These are phyloP conservation scores for Drosophila falleni DNA, from an alignment of 2,888 invertebrate genomes.

Conservation along the genomic window DNA sequence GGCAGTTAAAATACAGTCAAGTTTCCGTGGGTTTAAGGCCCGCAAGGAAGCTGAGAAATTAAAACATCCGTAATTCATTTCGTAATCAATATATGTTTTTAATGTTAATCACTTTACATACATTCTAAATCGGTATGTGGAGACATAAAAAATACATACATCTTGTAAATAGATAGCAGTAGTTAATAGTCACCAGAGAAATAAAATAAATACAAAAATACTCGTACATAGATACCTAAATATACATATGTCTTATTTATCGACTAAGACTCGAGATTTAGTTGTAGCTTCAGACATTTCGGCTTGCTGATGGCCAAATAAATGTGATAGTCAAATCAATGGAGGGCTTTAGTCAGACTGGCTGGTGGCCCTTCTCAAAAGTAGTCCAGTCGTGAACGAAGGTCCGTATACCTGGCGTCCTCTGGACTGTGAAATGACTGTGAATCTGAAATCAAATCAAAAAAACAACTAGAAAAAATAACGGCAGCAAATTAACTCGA, in stretches of 20 bases:
- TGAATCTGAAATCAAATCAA: too few species aligned
- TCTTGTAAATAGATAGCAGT: slow-evolving; percentile 66
- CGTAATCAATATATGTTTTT: slow-evolving; percentile 2
- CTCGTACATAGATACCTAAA: slow-evolving; percentile 13
- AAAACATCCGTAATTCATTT: slow-evolving; percentile 71
- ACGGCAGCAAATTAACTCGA: too few species aligned
- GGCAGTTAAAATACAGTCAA: slow-evolving; percentile 85
- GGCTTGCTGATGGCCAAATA: too few species aligned
- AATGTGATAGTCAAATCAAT: too few species aligned
- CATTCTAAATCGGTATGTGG: slow-evolving; percentile 36
- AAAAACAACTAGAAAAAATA: too few species aligned
- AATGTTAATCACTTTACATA: slow-evolving; percentile 28
- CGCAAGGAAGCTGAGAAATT: slow-evolving; percentile 83
- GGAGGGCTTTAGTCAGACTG: too few species aligned
- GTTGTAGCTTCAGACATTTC: background rate
- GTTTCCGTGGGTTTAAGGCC: slow-evolving; percentile 85
- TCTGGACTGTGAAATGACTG: too few species aligned
- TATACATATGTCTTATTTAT: background rate
- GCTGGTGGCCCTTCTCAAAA: too few species aligned
- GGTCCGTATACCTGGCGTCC: too few species aligned
- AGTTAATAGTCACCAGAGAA: slow-evolving; percentile 55
- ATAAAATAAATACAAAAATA: slow-evolving; percentile 50
- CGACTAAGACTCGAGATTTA: background rate
- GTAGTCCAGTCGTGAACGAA: too few species aligned
- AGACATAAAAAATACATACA: slow-evolving; percentile 32